Base-by-base conservation (phyloP, 2,888 invertebrate species). In the Spatulosminthurus flaviceps region DNA sequence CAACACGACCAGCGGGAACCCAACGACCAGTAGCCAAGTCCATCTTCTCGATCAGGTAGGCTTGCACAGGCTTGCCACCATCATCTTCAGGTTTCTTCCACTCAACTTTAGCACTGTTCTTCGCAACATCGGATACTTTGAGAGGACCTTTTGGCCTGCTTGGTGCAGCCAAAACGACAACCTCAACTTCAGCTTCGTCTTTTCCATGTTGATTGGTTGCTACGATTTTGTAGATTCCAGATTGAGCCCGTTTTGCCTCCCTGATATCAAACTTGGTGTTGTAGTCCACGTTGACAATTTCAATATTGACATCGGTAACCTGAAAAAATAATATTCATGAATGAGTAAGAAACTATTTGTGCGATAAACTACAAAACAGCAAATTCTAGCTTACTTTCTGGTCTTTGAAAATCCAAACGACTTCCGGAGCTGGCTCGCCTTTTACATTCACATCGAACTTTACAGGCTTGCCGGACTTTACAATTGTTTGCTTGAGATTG, bases 31-130 rank as follows among this genome's bases (percentile, higher is more conserved):
- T 96, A 0, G 93, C 92, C 83, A 94, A 93, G 88, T 98, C 98
- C 82, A 96, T 90, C 88, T 97, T 97, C 89, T 99, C 99, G 81
- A 99, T 91, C 0, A 96, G 90, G 88, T 95, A 99, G 1, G 94
- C 93, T 19, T 93, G 93, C 83, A 98, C 91, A 2, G 97, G 97
- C 71, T 95, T 89, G 13, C 97, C 98, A 42, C 98, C 98, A 84
- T 97, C 96, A 88, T 98, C 97, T 87, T 97, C 34, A 4, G 97
- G 97, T 86, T 96, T 95, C 86, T 95, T 93, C 97, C 97, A 97
- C 84, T 94, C 92, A 73, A 97, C 89, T 87, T 96, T 96, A 88
- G 95, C 95, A 77, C 95, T 93, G 84, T 93, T 93, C 88, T 96
- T 96, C 51, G 95, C 95, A 28, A 97, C 93, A 86, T 97, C 95